Percentiles rank a stretch among this genome's conserved stretches.
Conservation (phyloP, 92 coral and sea anemone genomes). For the Parazoanthus darwini region DNA sequence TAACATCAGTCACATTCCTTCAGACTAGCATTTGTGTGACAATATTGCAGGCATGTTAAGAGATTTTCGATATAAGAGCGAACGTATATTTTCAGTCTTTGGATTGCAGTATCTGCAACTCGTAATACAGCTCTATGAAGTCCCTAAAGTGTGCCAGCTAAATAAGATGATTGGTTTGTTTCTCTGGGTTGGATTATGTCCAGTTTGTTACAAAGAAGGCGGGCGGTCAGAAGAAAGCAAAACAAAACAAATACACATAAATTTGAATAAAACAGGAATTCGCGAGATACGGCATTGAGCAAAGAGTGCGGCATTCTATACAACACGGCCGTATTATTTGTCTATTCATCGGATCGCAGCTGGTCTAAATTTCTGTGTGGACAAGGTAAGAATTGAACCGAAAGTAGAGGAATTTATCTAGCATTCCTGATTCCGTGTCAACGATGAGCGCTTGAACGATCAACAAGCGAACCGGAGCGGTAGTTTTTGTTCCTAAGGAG, state of each 20-base stretch:
- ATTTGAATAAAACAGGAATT: slow-evolving; percentile 45
- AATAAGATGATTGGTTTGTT: slow-evolving; percentile 38
- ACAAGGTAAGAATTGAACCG: slow-evolving; percentile 17
- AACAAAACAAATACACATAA: slow-evolving; percentile 45
- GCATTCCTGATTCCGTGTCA: neutral
- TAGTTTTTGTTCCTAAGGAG: slow-evolving; percentile 4
- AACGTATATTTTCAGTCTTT: slow-evolving; percentile 2
- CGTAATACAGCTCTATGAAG: neutral
- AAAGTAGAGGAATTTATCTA: slow-evolving; percentile 8
- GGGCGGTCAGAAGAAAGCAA: slow-evolving; percentile 58
- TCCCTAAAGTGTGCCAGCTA: slow-evolving; percentile 9
- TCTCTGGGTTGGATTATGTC: neutral
- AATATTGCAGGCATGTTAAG: neutral
- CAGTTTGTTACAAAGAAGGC: slow-evolving; percentile 9
- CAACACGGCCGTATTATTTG: neutral
- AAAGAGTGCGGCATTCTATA: neutral
- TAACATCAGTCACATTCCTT: slow-evolving; percentile 56
- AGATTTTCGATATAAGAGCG: neutral
- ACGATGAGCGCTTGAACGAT: neutral
- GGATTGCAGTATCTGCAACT: neutral
- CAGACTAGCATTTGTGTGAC: slow-evolving; percentile 54
- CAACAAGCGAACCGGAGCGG: neutral
- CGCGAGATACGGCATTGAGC: neutral
- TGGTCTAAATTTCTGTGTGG: neutral
- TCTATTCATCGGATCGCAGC: neutral